These are phyloP conservation scores for Hylomyscus alleni DNA, from an alignment of 2,797 vertebrate species.

Conservation along the genomic window DNA sequence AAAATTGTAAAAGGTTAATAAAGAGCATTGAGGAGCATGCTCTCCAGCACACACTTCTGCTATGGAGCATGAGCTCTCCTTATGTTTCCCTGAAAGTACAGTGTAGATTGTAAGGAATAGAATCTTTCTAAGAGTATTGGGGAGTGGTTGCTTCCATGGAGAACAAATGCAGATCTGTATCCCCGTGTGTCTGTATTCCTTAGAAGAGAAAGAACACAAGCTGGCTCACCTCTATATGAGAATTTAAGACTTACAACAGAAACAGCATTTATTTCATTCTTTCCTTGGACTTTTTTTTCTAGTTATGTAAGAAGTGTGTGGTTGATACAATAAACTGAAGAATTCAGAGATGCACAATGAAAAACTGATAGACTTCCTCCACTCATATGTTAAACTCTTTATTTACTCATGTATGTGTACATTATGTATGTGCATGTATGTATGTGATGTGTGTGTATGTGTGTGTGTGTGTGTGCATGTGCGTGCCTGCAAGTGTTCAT, in stretches of 20 bases:
- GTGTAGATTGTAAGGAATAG: too few species aligned
- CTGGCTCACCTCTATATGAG: neutral
- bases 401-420: neutral
- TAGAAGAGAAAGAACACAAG: neutral
- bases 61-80: neutral
- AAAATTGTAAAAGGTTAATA: constrained; percentile 5
- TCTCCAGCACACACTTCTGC: neutral
- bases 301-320: neutral
- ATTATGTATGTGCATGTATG: neutral
- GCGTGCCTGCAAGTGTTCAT: neutral
- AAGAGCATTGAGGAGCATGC: neutral
- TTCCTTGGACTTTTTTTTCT: neutral
- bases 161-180: neutral
- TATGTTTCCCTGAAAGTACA: neutral
- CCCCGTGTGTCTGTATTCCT: neutral
- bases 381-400: neutral
- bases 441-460: neutral
- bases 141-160: neutral
- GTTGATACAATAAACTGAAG: neutral
- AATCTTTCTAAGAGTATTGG: neutral
- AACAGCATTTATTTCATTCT: neutral
- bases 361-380: neutral
- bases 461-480: neutral
- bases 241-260: neutral
- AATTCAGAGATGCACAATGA: neutral